phyloP scores from a whole-genome alignment of 2,888 invertebrate genomes.

The Tryphoninae sp. region DNA sequence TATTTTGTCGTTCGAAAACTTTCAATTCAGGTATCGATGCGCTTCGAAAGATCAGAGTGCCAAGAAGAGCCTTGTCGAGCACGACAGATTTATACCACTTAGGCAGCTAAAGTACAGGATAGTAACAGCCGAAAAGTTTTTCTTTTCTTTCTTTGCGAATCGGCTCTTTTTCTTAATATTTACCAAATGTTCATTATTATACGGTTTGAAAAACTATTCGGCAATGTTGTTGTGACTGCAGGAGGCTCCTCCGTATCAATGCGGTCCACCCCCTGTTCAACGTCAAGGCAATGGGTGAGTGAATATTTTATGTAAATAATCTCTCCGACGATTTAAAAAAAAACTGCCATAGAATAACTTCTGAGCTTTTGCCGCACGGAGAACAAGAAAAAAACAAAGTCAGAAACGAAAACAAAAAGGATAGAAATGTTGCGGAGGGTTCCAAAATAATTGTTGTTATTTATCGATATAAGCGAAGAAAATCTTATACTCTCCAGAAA shows the following conservation, averaged over 20 bases:
- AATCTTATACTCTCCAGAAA: constrained; percentile 39
- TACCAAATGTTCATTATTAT: constrained; percentile 5
- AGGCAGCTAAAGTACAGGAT: too few species aligned
- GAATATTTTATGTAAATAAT: constrained; percentile 27
- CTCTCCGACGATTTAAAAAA: constrained; percentile 22
- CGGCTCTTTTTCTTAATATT: constrained; percentile 28
- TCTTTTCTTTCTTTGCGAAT: constrained; percentile 3
- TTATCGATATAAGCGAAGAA: constrained; percentile 46
- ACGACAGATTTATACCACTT: too few species aligned
- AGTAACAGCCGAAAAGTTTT: too few species aligned
- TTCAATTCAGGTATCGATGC: too few species aligned
- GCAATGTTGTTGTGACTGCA: constrained; percentile 47
- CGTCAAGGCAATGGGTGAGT: constrained; percentile 80
- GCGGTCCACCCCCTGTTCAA: constrained; percentile 75
- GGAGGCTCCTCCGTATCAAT: constrained; percentile 77
- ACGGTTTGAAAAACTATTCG: neutral
- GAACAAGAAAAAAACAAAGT: neutral
- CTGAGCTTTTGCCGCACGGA: constrained; percentile 33
- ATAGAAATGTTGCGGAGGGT: constrained; percentile 14
- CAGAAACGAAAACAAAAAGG: neutral
- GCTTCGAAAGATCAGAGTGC: too few species aligned
- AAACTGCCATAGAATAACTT: constrained; percentile 35
- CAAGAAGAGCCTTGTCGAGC: too few species aligned
- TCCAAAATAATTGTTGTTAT: constrained; percentile 33
- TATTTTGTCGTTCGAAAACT: too few species aligned